Conservation (phyloP, 2,797 vertebrate genomes). For the Dryobates pubescens region DNA sequence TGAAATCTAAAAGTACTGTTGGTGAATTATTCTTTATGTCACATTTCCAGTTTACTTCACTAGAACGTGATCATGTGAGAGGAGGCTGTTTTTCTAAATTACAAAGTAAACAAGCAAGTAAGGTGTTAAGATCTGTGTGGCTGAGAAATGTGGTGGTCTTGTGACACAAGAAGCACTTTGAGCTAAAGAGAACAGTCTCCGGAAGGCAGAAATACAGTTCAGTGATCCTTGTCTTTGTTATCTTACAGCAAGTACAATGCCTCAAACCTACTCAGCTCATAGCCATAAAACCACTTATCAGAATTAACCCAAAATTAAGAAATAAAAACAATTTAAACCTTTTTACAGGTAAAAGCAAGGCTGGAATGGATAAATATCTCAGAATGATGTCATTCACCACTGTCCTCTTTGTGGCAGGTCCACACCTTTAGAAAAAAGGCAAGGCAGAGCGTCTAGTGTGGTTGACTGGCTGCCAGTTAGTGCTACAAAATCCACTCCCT, state of each 20-base stretch:
- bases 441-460: background rate
- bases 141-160: background rate
- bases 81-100: background rate
- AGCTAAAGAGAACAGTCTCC: background rate
- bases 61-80: background rate
- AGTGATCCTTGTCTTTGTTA: background rate
- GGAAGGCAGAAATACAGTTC: background rate
- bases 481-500: background rate
- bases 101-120: background rate
- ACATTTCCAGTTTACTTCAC: slow-evolving; percentile 13
- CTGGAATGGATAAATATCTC: background rate
- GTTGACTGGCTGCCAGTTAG: background rate
- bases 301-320: background rate
- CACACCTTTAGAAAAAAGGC: background rate
- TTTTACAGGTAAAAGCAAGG: background rate
- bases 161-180: background rate
- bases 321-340: background rate
- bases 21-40: slow-evolving; percentile 48
- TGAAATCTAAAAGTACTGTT: slow-evolving; percentile 14
- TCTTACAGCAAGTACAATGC: background rate
- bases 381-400: background rate
- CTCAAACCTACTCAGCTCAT: background rate
- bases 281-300: slow-evolving; percentile 12
- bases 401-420: background rate
- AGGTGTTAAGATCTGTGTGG: background rate